Conservation (phyloP, 2,797 vertebrate genomes). For the Alcedo atthis region DNA sequence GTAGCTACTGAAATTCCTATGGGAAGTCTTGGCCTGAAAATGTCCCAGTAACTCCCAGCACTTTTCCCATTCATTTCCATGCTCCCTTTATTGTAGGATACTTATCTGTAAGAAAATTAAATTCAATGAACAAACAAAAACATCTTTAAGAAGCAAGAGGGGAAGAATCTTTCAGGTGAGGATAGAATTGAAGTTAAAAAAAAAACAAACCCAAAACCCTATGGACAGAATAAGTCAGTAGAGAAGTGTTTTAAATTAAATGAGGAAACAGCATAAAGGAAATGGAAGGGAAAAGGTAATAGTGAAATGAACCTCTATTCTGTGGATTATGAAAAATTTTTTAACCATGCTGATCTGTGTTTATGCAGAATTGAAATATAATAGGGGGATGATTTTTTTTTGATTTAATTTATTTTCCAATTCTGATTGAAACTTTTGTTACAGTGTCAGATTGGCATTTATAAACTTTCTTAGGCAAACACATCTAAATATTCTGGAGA, state of each 20-base stretch:
- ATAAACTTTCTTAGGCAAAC: constrained; percentile 35
- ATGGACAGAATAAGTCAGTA: background rate
- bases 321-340: background rate
- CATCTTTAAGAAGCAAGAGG: background rate
- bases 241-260: constrained; percentile 32
- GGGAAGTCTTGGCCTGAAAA: background rate
- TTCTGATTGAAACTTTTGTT: constrained; percentile 64
- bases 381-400: constrained; percentile 33
- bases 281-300: constrained; percentile 11
- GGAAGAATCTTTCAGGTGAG: background rate
- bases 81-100: background rate
- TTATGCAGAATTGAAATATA: constrained; percentile 45
- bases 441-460: constrained; percentile 64
- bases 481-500: constrained; percentile 46
- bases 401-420: constrained; percentile 59
- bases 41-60: background rate
- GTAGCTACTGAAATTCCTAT: background rate
- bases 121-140: constrained; percentile 4
- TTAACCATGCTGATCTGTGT: constrained; percentile 50
- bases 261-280: constrained; percentile 37
- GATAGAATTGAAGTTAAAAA: background rate
- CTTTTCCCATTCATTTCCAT: background rate
- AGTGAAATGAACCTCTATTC: constrained; percentile 14
- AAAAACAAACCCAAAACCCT: background rate
- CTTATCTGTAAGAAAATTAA: background rate